Evolutionary conservation across 2,888 invertebrate genomes (phyloP).

Genomic region (Trachelus iudaicus): DNA sequence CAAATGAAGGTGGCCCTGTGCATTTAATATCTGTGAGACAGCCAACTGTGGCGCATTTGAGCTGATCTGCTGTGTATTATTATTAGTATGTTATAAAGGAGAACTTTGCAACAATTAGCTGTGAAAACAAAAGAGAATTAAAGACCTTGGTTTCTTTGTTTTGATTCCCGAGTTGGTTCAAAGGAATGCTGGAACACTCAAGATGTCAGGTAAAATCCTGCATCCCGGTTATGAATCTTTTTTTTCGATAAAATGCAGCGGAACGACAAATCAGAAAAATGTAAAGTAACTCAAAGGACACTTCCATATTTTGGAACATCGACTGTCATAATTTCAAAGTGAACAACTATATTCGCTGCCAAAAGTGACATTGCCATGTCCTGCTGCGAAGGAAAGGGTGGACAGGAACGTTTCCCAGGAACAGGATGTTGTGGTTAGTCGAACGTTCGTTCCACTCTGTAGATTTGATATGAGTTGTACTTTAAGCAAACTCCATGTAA

Average conservation of each 20-base stretch:
- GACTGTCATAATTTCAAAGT: background rate
- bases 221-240: background rate
- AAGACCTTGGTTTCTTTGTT: background rate
- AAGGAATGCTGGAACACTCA: background rate
- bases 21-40: no score
- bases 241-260: background rate
- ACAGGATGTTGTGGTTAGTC: slow-evolving; percentile 46
- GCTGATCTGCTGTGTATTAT: background rate
- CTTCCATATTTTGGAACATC: background rate
- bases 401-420: slow-evolving; percentile 29
- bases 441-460: background rate
- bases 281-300: background rate
- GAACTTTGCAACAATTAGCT: background rate
- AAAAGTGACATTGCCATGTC: slow-evolving; percentile 36
- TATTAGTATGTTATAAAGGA: background rate
- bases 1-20: background rate
- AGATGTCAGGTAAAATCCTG: background rate
- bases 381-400: slow-evolving; percentile 32
- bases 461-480: background rate
- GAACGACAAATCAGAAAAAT: background rate
- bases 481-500: background rate
- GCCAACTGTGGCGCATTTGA: no score
- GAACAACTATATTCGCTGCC: background rate
- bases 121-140: background rate
- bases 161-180: background rate